Evolutionary conservation across 2,113 vertebrate species (phyloP).

Genomic region (Sorex fumeus): DNA sequence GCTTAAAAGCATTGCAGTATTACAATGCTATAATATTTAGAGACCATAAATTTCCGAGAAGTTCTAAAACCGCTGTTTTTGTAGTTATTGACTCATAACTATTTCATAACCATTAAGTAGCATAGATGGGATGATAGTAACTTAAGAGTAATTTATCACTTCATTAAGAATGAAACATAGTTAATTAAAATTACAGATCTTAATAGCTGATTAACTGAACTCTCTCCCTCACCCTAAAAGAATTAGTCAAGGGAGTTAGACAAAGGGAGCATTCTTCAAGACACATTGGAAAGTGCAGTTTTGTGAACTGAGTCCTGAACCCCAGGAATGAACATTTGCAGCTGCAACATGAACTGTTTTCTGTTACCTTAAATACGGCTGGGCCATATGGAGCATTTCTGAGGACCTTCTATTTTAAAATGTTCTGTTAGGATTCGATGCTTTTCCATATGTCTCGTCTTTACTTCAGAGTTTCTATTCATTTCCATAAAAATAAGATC

Average conservation of each 20-base stretch:
- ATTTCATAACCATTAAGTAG: conserved; percentile 14
- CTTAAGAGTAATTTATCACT: conserved; percentile 42
- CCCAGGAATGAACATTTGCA: conserved; percentile 63
- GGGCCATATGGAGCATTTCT: conserved; percentile 76
- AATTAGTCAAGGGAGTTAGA: conserved; percentile 40
- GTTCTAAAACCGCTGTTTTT: conserved; percentile 47
- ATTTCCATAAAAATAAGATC: conserved; percentile 80
- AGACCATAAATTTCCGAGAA: not conserved
- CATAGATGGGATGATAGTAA: not conserved
- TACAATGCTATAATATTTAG: not conserved
- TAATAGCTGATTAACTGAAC: conserved; percentile 71
- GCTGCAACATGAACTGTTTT: conserved; percentile 63
- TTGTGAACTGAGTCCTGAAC: conserved; percentile 63
- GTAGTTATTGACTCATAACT: conserved; percentile 22
- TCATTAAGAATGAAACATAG: conserved; percentile 45
- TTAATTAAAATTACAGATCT: conserved; percentile 50
- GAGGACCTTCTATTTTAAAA: conserved; percentile 80
- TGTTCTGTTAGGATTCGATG: conserved; percentile 74
- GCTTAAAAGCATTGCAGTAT: not conserved
- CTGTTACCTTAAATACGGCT: conserved; percentile 75
- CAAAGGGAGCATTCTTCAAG: conserved; percentile 72
- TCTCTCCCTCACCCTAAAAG: conserved; percentile 26
- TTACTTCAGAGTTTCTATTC: conserved; percentile 78
- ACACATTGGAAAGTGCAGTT: conserved; percentile 62
- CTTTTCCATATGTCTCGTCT: conserved; percentile 79